phyloP scores from a whole-genome alignment of 2,797 vertebrate species.

The Takifugu rubripes region DNA sequence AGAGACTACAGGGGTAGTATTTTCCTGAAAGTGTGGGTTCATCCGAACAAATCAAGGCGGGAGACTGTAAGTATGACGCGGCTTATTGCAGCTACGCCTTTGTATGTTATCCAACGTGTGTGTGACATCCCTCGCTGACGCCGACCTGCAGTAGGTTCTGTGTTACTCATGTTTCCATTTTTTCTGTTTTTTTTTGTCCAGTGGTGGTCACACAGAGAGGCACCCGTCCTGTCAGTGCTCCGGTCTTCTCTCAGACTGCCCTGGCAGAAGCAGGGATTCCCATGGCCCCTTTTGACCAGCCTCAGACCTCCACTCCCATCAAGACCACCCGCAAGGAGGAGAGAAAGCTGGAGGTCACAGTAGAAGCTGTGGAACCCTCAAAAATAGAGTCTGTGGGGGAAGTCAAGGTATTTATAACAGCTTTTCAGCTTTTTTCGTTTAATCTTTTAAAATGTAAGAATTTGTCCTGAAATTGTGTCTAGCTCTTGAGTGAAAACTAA shows the following conservation, averaged over 20 bases:
- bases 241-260: conserved; percentile 82
- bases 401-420: conserved; percentile 71
- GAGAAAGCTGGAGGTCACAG: conserved; percentile 74
- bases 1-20: conserved; percentile 56
- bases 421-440: neutral
- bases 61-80: conserved; percentile 34
- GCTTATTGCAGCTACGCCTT: conserved; percentile 5
- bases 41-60: neutral
- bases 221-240: conserved; percentile 86
- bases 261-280: conserved; percentile 64
- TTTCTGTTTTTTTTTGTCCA: conserved; percentile 40
- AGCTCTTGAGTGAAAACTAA: too few relatives aligned
- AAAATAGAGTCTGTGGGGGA: conserved; percentile 63
- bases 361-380: conserved; percentile 72
- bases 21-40: conserved; percentile 12
- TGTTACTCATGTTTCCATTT: conserved; percentile 5
- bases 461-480: too few relatives aligned
- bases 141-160: neutral
- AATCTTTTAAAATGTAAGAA: too few relatives aligned
- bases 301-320: conserved; percentile 69
- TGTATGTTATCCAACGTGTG: neutral
- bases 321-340: conserved; percentile 56
- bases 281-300: conserved; percentile 57
- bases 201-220: conserved; percentile 78
- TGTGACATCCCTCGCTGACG: neutral